Evolutionary conservation across 2,113 vertebrate species (phyloP).

Genomic region (Melanerpes aurifrons): DNA sequence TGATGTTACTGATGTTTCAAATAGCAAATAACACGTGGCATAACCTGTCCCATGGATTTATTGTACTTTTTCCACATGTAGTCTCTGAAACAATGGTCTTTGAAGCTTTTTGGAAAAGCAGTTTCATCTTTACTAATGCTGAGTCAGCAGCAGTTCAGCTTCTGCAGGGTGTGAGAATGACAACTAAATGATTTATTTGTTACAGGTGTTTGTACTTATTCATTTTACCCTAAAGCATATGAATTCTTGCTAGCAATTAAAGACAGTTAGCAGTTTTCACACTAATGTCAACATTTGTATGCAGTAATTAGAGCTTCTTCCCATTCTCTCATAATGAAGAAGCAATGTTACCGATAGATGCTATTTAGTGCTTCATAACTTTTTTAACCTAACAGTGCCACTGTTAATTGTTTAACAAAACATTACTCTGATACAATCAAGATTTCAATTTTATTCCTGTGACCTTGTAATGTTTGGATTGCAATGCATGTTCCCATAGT

Average conservation of each 20-base stretch:
- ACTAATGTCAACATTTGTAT: slow-evolving; percentile 21
- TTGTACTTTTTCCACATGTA: background rate
- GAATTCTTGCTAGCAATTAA: background rate
- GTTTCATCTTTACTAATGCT: background rate
- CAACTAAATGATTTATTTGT: background rate
- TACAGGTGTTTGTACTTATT: slow-evolving; percentile 42
- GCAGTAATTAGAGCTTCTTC: slow-evolving; percentile 26
- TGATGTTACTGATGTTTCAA: background rate
- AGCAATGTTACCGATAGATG: background rate
- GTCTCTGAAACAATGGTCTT: background rate
- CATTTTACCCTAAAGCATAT: slow-evolving; percentile 28
- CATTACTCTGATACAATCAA: background rate
- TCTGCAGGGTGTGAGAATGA: background rate
- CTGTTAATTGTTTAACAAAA: background rate
- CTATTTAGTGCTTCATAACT: background rate
- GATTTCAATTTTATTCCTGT: background rate
- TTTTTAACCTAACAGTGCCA: background rate
- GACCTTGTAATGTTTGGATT: background rate
- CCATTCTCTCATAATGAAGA: background rate
- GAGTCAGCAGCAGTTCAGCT: slow-evolving; percentile 29
- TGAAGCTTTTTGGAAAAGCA: background rate
- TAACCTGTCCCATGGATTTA: background rate
- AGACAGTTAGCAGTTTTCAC: slow-evolving; percentile 5
- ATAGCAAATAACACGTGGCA: rapidly evolving
- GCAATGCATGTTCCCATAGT: background rate